Evolutionary conservation across 2,113 vertebrate species (phyloP).

Genomic region (Hyperoodon ampullatus): DNA sequence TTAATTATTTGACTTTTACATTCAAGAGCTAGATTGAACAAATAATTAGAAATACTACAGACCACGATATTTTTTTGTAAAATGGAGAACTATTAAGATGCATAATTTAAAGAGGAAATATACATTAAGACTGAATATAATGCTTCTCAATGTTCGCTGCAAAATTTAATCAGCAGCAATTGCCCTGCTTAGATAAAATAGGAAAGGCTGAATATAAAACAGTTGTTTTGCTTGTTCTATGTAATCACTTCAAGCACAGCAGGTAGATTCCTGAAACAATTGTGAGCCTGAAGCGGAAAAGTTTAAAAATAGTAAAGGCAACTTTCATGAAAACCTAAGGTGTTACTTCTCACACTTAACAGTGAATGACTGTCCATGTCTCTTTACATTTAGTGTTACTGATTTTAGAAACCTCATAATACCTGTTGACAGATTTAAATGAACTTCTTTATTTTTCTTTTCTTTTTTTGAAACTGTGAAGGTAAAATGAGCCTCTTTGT

Average conservation of each 20-base stretch:
- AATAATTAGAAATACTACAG: slow-evolving; percentile 59
- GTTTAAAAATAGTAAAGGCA: slow-evolving; percentile 69
- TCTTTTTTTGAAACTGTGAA: neutral
- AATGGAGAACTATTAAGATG: slow-evolving; percentile 62
- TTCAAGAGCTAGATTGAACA: slow-evolving; percentile 48
- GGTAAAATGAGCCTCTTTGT: slow-evolving; percentile 25
- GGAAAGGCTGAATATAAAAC: slow-evolving; percentile 73
- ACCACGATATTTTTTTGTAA: slow-evolving; percentile 25
- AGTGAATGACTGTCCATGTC: slow-evolving; percentile 65
- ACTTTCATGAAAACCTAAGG: slow-evolving; percentile 59
- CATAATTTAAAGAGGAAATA: slow-evolving; percentile 68
- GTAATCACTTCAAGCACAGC: slow-evolving; percentile 78
- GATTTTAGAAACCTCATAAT: slow-evolving; percentile 67
- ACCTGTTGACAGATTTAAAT: slow-evolving; percentile 60
- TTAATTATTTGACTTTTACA: slow-evolving; percentile 58
- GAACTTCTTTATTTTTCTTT: neutral
- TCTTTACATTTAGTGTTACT: slow-evolving; percentile 61
- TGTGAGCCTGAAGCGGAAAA: slow-evolving; percentile 58
- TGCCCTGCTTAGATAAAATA: slow-evolving; percentile 62
- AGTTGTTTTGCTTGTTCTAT: slow-evolving; percentile 77
- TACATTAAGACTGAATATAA: slow-evolving; percentile 75
- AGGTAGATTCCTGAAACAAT: slow-evolving; percentile 69
- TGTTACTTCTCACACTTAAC: slow-evolving; percentile 64
- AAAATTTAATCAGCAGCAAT: slow-evolving; percentile 80
- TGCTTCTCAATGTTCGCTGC: slow-evolving; percentile 68